Conservation (phyloP, 2,113 vertebrate species). For the Callionymus lyra region DNA sequence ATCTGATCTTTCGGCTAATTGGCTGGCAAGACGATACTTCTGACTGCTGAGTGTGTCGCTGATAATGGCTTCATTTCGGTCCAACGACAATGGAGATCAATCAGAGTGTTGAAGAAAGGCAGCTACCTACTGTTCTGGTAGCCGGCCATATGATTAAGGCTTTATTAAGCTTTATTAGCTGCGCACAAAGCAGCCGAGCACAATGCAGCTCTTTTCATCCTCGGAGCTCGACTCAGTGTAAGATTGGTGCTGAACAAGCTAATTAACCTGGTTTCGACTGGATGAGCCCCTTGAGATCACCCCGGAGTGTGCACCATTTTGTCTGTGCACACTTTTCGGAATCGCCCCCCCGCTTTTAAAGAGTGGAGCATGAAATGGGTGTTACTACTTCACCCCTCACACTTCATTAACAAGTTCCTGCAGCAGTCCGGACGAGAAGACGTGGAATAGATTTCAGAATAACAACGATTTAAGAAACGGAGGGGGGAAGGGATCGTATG, state of each 20-base stretch:
- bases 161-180: constrained; percentile 48
- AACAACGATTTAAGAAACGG: constrained; percentile 9
- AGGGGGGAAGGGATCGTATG: constrained; percentile 3
- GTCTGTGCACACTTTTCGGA: constrained; percentile 14
- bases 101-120: constrained; percentile 38
- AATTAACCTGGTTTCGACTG: constrained; percentile 79
- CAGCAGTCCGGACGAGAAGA: constrained; percentile 16
- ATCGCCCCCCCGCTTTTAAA: constrained; percentile 26
- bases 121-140: constrained; percentile 31
- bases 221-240: constrained; percentile 46
- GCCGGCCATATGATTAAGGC: constrained; percentile 38
- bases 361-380: constrained; percentile 44
- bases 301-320: constrained; percentile 22
- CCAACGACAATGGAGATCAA: constrained; percentile 37
- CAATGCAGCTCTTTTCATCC: constrained; percentile 48
- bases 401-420: constrained; percentile 55
- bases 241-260: constrained; percentile 67
- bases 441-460: constrained; percentile 10
- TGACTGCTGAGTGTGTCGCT: constrained; percentile 14
- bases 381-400: constrained; percentile 46
- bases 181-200: constrained; percentile 42
- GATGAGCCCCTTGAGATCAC: constrained; percentile 67
- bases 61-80: constrained; percentile 29
- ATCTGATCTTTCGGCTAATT: too few relatives aligned
- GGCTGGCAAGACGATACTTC: too few relatives aligned